Percentiles rank a stretch among this genome's conserved stretches.
Evolutionary conservation across 2,888 invertebrate genomes (phyloP).

Genomic region (Phyllotreta cruciferae): DNA sequence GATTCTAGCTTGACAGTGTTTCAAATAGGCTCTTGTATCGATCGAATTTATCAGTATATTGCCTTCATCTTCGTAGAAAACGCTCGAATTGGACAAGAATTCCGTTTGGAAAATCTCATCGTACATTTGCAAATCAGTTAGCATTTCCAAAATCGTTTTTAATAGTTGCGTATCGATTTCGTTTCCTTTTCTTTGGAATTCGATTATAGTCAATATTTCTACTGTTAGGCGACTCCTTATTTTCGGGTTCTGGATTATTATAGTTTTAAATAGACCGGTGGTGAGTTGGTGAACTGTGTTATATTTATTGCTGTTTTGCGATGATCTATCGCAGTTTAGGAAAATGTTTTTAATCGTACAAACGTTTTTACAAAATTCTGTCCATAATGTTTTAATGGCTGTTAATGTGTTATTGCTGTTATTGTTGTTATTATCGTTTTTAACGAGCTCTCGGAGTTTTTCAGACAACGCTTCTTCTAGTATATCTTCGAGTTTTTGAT

Average conservation of each 20-base stretch:
- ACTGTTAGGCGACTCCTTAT: slow-evolving; percentile 89
- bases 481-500: slow-evolving; percentile 80
- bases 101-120: slow-evolving; percentile 83
- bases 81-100: slow-evolving; percentile 87
- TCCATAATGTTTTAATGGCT: slow-evolving; percentile 90
- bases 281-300: slow-evolving; percentile 93
- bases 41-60: slow-evolving; percentile 85
- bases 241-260: slow-evolving; percentile 84
- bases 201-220: slow-evolving; percentile 86
- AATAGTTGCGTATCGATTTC: slow-evolving; percentile 86
- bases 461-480: slow-evolving; percentile 86
- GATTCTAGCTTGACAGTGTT: slow-evolving; percentile 74
- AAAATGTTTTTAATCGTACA: slow-evolving; percentile 98
- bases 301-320: slow-evolving; percentile 86
- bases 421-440: slow-evolving; percentile 80
- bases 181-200: slow-evolving; percentile 88
- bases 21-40: slow-evolving; percentile 87
- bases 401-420: slow-evolving; percentile 88
- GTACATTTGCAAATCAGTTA: slow-evolving; percentile 91
- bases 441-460: slow-evolving; percentile 83
- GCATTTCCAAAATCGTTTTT: slow-evolving; percentile 91
- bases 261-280: slow-evolving; percentile 86
- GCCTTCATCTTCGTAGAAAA: slow-evolving; percentile 89
- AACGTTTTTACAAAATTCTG: slow-evolving; percentile 92
- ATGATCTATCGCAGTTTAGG: slow-evolving; percentile 92